Conservation (phyloP, 2,113 vertebrate genomes). For the Albula goreensis region DNA sequence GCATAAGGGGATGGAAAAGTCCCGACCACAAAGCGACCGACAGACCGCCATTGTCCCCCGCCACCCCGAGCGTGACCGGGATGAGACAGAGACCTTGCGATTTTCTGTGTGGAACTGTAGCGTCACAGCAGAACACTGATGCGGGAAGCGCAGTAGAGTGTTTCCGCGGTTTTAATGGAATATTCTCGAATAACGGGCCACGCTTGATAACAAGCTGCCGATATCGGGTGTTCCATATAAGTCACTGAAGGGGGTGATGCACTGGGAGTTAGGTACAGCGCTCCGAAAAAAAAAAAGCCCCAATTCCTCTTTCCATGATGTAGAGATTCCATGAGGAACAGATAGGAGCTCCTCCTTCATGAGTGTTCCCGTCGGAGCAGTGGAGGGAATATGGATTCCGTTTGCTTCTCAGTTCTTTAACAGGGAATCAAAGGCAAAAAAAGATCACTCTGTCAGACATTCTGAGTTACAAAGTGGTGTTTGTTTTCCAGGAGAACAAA, state of each 20-base stretch:
- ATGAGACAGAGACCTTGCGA: background rate
- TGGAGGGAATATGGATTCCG: conserved; percentile 26
- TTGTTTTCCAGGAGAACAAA: conserved; percentile 28
- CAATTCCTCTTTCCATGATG: background rate
- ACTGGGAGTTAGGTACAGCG: background rate
- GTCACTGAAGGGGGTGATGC: conserved; percentile 26
- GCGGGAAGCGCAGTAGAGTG: background rate
- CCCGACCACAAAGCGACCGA: background rate
- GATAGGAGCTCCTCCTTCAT: background rate
- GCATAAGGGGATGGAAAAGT: background rate
- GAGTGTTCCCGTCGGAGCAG: conserved; percentile 5
- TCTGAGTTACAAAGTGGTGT: background rate
- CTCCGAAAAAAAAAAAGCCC: background rate
- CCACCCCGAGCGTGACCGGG: background rate
- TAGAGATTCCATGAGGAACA: background rate
- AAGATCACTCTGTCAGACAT: conserved; percentile 27
- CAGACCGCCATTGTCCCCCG: background rate
- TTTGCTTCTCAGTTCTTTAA: background rate
- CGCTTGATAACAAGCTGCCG: no score
- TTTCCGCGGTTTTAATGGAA: background rate
- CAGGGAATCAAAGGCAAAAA: conserved; percentile 19
- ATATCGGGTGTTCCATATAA: conserved; percentile 27
- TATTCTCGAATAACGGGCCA: no score
- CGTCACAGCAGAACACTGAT: background rate
- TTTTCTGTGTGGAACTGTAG: background rate